phyloP scores from a whole-genome alignment of 1,140 invertebrate genomes.

The Parapsyche elsis region DNA sequence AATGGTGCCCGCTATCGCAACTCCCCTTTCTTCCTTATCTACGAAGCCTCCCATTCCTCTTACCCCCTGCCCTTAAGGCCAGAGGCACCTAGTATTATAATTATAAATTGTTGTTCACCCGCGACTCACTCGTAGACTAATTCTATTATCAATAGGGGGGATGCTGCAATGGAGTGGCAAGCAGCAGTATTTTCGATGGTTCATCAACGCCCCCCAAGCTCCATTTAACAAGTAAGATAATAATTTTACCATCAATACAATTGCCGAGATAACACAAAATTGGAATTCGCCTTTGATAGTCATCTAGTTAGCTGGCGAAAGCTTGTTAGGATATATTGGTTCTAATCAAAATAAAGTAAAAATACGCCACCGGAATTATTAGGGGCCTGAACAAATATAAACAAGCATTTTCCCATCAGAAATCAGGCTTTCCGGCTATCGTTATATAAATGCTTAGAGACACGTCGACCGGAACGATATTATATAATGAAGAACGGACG shows the following conservation, averaged over 20 bases:
- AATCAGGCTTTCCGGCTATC: constrained; percentile 43
- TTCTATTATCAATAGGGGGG: constrained; percentile 45
- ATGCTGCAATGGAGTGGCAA: constrained; percentile 43
- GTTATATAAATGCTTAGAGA: constrained; percentile 40
- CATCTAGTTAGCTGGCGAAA: background rate
- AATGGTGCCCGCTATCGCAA: constrained; percentile 11
- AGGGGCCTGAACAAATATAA: constrained; percentile 42
- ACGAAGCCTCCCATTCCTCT: background rate
- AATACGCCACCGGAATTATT: constrained; percentile 39
- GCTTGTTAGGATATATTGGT: constrained; percentile 12
- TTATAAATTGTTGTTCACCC: constrained; percentile 56
- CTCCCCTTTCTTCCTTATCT: background rate
- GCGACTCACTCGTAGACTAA: constrained; percentile 52
- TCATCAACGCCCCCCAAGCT: background rate
- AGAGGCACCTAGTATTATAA: constrained; percentile 41
- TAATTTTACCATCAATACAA: background rate
- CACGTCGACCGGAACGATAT: constrained; percentile 47
- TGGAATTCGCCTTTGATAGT: too few relatives aligned
- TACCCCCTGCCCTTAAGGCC: background rate
- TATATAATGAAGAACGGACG: constrained; percentile 50
- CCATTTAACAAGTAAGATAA: background rate
- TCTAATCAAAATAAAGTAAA: constrained; percentile 31
- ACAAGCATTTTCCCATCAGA: constrained; percentile 40
- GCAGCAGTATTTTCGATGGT: background rate
- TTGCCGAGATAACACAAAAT: background rate